Evolutionary conservation across 2,888 invertebrate genomes (phyloP), one percentile per base, ranked within the genome.

Genomic region (Pyrochroa serraticornis): DNA sequence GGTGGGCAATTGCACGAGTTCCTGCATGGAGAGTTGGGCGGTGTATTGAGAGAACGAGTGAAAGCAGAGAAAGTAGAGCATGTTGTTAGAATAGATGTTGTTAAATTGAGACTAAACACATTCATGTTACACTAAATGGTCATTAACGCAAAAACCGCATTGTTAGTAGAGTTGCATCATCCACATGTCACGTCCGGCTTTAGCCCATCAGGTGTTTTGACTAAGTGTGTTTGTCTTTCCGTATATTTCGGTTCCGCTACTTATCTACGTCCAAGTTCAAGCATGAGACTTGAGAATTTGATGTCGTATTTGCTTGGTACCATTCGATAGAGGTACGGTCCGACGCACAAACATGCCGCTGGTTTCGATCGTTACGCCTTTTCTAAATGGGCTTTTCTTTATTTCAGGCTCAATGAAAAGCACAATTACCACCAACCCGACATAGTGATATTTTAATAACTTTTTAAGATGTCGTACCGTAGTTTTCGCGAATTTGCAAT

Each of bases 331-430:
- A 52, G 22, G 22, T 22, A 5, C 22, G 22, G 5, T 22, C 5
- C 22, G 22, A 22, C 22, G 22, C 22, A 22, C 22, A 22, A 22
- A 3, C 22, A 22, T 5, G 22, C 22, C 5, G 22, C 5, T 22
- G 22, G 22, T 22, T 22, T 22, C 5, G 22, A 22, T 22, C 35
- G 43, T 34, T 31, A 36, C 61, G 54, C 53, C 42, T 44, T 43
- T 58, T 67, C 68, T 70, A 73, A 74, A 71, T 64, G 55, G 62
- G 62, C 61, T 71, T 75, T 71, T 77, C 72, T 75, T 73, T 77
- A 71, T 80, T 80, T 78, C 79, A 80, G 79, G 79, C 79, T 74
- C 79, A 79, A 79, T 80, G 78, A 79, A 78, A 78, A 73, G 76
- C 73, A 75, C 75, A 74, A 74, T 75, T 70, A 71, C 71, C 74